These are phyloP conservation scores for Hydriomena furcata DNA, from an alignment of 2,888 invertebrate species.

Conservation along the genomic window DNA sequence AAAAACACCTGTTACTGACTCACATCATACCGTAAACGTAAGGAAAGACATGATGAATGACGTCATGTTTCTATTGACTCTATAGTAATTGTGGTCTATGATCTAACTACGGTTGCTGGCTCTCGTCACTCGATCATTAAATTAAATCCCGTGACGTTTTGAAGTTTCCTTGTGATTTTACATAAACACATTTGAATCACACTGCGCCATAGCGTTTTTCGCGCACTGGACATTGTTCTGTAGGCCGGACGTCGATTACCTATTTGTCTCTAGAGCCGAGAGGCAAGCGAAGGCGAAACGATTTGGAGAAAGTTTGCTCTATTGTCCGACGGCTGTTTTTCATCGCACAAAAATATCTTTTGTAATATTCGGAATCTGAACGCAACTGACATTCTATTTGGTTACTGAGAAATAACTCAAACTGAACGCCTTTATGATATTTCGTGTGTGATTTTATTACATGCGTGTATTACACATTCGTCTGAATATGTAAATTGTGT, in stretches of 20 bases:
- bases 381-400: constrained; percentile 13
- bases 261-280: constrained; percentile 23
- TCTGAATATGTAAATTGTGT: background rate
- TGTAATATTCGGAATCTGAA: constrained; percentile 31
- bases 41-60: background rate
- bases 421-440: constrained; percentile 4
- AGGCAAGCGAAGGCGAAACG: constrained; percentile 17
- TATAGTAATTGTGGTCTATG: too few species aligned
- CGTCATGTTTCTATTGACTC: too few species aligned
- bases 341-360: constrained; percentile 35
- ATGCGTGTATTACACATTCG: background rate
- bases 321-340: constrained; percentile 33
- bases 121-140: too few species aligned
- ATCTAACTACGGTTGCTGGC: too few species aligned
- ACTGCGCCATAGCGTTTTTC: background rate
- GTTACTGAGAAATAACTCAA: constrained; percentile 6
- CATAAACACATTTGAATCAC: too few species aligned
- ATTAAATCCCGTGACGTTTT: too few species aligned
- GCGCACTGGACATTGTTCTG: constrained; percentile 1
- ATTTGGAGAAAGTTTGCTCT: constrained; percentile 34
- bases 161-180: too few species aligned
- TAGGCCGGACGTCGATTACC: constrained; percentile 19
- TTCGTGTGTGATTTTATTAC: background rate
- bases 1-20: constrained; percentile 14
- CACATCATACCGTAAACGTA: background rate